phyloP scores from a whole-genome alignment of 2,797 vertebrate species.

The Emys orbicularis region DNA sequence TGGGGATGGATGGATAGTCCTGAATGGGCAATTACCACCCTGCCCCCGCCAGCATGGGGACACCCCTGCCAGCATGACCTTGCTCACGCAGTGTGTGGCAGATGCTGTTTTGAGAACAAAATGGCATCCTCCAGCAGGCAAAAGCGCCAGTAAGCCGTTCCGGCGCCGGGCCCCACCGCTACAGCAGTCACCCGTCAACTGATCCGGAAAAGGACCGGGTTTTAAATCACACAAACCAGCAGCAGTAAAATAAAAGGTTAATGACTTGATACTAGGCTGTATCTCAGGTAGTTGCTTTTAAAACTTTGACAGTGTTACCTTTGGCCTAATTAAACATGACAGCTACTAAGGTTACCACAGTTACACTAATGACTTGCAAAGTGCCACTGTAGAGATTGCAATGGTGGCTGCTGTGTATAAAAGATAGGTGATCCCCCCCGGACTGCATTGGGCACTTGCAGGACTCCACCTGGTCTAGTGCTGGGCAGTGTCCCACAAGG shows the following conservation, averaged over 20 bases:
- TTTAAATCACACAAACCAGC: background rate
- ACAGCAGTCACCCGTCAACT: too few species aligned
- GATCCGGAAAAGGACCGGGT: background rate
- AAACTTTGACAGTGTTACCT: background rate
- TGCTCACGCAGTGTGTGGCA: background rate
- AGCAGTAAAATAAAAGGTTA: background rate
- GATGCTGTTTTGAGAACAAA: background rate
- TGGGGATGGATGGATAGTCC: background rate
- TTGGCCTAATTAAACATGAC: background rate
- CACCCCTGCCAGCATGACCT: background rate
- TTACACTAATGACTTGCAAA: background rate
- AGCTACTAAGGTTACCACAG: background rate
- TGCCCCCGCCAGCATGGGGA: background rate
- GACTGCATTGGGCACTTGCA: background rate
- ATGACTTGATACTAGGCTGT: background rate
- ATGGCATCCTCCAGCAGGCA: too few species aligned
- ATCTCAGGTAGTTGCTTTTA: background rate
- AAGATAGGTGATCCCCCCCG: background rate
- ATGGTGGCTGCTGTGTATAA: background rate
- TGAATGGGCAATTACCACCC: background rate
- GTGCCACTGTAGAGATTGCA: background rate
- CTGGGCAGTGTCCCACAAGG: background rate
- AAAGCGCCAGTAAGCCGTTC: too few species aligned
- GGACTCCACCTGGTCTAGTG: background rate
- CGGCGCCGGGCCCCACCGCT: fast-evolving